Percentiles rank a stretch among this genome's conserved stretches.
Conservation (phyloP, 2,797 vertebrate genomes). For the Leontopithecus rosalia region DNA sequence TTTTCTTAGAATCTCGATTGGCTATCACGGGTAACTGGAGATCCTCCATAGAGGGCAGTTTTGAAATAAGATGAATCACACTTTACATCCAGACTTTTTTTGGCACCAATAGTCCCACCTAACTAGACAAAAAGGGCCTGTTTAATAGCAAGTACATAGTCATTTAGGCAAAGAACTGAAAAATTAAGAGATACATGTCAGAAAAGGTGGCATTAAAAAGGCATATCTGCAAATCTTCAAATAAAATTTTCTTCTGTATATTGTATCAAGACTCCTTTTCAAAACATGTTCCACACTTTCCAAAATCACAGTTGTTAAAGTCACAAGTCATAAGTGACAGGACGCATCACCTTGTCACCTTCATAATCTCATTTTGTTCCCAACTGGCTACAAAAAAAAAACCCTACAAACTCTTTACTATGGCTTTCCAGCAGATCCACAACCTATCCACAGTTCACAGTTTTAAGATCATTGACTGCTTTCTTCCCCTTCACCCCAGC, state of each 20-base stretch:
- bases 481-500: neutral
- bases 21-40: neutral
- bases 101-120: neutral
- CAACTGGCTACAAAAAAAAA: neutral
- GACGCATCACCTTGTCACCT: neutral
- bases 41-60: neutral
- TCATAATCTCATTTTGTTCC: neutral
- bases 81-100: neutral
- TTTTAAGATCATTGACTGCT: neutral
- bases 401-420: neutral
- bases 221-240: neutral
- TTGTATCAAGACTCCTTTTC: neutral
- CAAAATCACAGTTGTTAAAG: neutral
- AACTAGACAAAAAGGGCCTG: neutral
- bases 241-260: neutral
- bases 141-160: neutral
- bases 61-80: neutral
- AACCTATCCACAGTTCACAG: neutral
- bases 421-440: neutral
- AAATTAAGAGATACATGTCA: neutral
- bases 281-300: neutral
- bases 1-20: neutral
- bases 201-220: neutral
- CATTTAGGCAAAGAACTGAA: neutral
- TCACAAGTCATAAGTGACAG: neutral